A percentile compares a stretch with the other conserved stretches of the same genome.
These are phyloP conservation scores for Drosophila nebulosa DNA, from an alignment of 1,140 invertebrate species.

Conservation along the genomic window DNA sequence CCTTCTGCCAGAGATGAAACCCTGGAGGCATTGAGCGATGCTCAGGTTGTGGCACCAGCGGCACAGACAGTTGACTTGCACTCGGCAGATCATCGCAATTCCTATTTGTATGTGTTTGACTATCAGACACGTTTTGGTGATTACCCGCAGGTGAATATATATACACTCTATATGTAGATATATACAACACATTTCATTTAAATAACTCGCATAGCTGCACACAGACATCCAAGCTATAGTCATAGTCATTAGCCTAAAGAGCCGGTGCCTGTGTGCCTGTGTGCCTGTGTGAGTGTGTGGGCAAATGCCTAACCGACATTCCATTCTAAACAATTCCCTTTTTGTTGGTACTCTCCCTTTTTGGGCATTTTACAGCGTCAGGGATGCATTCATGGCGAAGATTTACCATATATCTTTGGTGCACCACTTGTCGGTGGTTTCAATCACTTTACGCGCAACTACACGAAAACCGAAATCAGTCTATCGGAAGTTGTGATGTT, in stretches of 20 bases:
- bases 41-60: conserved; percentile 94
- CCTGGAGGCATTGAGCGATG: conserved; percentile 95
- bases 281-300: no score
- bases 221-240: background rate
- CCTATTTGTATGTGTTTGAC: conserved; percentile 95
- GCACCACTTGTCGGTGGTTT: conserved; percentile 90
- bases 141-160: conserved; percentile 89
- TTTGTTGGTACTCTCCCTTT: background rate
- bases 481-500: conserved; percentile 96
- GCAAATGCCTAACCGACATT: background rate
- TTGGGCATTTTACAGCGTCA: conserved; percentile 83
- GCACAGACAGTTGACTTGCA: conserved; percentile 95
- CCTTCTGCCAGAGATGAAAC: conserved; percentile 90
- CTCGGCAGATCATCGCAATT: conserved; percentile 90
- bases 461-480: conserved; percentile 93
- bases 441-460: conserved; percentile 92
- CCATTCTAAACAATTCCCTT: conserved; percentile 5
- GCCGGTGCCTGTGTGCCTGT: background rate
- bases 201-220: background rate
- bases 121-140: conserved; percentile 96
- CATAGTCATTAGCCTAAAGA: background rate
- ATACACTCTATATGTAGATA: no score
- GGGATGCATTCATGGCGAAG: conserved; percentile 95
- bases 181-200: background rate
- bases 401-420: conserved; percentile 94